Base-by-base conservation (phyloP, 2,888 invertebrate genomes). In the Drosophila kanekoi region DNA sequence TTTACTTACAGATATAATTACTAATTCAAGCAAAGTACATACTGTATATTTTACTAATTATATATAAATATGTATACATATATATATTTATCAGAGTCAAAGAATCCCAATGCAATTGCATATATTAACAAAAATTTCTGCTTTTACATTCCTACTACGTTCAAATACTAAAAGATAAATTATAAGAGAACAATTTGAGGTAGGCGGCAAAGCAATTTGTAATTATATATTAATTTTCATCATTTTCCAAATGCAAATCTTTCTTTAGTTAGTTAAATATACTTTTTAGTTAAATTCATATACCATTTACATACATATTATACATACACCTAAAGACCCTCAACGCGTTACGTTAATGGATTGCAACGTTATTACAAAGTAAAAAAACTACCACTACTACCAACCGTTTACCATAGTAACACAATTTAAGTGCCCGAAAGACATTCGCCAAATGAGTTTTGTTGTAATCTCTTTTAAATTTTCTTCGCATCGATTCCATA, bases 1-100 rank as follows among this genome's bases (percentile, higher is more conserved):
- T 91, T 84, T 91, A 87, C 84, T 91, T 91, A 81, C 91, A 91
- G 91, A 91, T 91, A 90, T 81, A 89, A 91, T 90, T 91, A 90
- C 86, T 90, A 90, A 87, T 68, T 78, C 81, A 86, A 80, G 67
- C 72, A 67, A 83, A 79, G 58, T 74, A 78, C 69, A 81, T 66
- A 71, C 63, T 77, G 68, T 77, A 73, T 83, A 87, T 82, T 86
- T 85, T 87, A 83, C 79, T 76, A 83, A 70, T 68, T 64, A 72
- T 60, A 59, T 18, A 71, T 52, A 61, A 16, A 62, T 48, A 57
- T 57, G 61, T 54, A 81, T 66, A 67, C 65, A 72, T 67, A 53
- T 75, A 67, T 56, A 78, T 65, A 52, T 72, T 59, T 53, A 64
- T 72, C 67, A 76, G 48, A 66, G 66, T 56, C 71, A 61, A 69